These are phyloP conservation scores for Atta colombica DNA, from an alignment of 1,140 invertebrate species.

Conservation along the genomic window DNA sequence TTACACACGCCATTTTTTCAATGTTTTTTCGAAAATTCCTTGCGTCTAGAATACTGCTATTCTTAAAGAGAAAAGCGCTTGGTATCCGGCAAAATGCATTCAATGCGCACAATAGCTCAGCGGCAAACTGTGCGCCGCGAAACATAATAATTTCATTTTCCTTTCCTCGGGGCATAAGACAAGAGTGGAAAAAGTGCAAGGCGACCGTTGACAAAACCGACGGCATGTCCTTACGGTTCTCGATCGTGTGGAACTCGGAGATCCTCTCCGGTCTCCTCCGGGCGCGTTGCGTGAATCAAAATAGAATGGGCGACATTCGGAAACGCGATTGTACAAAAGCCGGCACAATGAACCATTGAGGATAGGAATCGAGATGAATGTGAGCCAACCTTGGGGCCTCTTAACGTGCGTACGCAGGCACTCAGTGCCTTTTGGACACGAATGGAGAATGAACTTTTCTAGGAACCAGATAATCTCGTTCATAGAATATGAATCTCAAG, in stretches of 20 bases:
- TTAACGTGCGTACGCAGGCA: constrained; percentile 61
- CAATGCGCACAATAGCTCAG: constrained; percentile 66
- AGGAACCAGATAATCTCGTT: constrained; percentile 82
- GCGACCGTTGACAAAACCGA: constrained; percentile 77
- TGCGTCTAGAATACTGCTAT: not conserved
- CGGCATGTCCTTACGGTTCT: not conserved
- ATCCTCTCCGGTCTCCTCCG: constrained; percentile 30
- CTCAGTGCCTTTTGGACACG: constrained; percentile 62
- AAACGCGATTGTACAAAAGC: constrained; percentile 80
- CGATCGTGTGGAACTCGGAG: constrained; percentile 22
- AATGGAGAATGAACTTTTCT: constrained; percentile 77
- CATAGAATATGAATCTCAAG: constrained; percentile 75
- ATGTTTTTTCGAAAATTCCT: not conserved
- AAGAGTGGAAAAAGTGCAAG: constrained; percentile 73
- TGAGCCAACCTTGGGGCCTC: constrained; percentile 77
- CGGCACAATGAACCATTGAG: constrained; percentile 81
- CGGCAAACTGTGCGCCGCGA: constrained; percentile 54
- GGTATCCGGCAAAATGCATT: constrained; percentile 32
- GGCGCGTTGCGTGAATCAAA: constrained; percentile 62
- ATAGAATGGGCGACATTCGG: constrained; percentile 65
- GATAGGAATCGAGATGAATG: constrained; percentile 79
- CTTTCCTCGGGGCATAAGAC: constrained; percentile 68
- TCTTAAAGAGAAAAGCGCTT: constrained; percentile 19
- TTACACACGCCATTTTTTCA: not conserved
- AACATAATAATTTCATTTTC: constrained; percentile 72